phyloP scores from a whole-genome alignment of 2,797 vertebrate genomes.

The Hippocampus kuda region DNA sequence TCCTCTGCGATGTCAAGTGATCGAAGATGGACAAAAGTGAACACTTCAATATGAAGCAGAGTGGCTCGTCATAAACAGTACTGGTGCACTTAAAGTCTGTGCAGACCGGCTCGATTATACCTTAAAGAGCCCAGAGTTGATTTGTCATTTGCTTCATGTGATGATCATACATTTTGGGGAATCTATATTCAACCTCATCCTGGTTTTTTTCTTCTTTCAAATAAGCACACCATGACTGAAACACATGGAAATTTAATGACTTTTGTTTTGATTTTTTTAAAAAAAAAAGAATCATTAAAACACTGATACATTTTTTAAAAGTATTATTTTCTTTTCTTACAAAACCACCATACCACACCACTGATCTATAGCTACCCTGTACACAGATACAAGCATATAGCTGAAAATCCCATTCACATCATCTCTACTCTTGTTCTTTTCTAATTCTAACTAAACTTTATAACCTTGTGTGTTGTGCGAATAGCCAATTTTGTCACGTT shows the following conservation, averaged over 20 bases:
- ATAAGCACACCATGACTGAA: conserved; percentile 50
- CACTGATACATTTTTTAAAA: conserved; percentile 79
- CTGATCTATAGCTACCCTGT: conserved; percentile 63
- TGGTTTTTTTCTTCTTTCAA: conserved; percentile 4
- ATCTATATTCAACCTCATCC: background rate
- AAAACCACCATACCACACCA: conserved; percentile 64
- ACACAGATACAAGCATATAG: conserved; percentile 50
- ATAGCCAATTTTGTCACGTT: conserved; percentile 17
- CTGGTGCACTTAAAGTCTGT: background rate
- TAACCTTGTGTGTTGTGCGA: conserved; percentile 10
- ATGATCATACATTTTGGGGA: background rate
- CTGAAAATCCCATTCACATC: conserved; percentile 22
- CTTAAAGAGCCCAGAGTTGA: background rate
- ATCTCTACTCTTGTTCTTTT: conserved; percentile 6
- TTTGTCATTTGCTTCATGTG: background rate
- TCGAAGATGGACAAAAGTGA: background rate
- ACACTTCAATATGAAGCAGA: background rate
- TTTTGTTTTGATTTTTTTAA: conserved; percentile 59
- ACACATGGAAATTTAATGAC: conserved; percentile 96
- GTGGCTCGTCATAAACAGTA: background rate
- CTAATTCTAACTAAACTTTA: too few relatives aligned
- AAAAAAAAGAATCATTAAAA: conserved; percentile 75
- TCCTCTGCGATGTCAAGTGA: conserved; percentile 90
- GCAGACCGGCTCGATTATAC: background rate
- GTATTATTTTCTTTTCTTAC: conserved; percentile 66